Evolutionary conservation across 37 sponge, comb jelly and placozoan species (phyloP).

Genomic region (Lycopodina hypogea): DNA sequence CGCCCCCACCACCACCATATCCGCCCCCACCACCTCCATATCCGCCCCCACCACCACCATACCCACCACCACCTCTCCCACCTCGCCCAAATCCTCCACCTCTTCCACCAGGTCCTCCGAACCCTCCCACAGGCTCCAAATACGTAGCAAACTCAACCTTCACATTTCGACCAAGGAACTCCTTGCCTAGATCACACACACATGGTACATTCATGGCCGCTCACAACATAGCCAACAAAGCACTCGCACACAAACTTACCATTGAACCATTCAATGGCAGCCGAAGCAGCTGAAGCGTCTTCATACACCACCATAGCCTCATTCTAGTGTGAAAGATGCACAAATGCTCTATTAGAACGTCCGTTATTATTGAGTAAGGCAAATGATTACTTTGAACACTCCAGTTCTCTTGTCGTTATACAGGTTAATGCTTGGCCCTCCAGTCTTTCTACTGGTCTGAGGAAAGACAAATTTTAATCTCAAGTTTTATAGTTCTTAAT

Average conservation of each 20-base stretch:
- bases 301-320: slow-evolving; percentile 59
- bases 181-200: slow-evolving; percentile 19
- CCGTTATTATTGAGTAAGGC: not conserved
- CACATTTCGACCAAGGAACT: slow-evolving; percentile 37
- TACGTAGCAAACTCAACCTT: slow-evolving; percentile 53
- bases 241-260: slow-evolving; percentile 30
- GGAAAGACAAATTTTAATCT: too few species aligned
- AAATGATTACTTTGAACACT: slow-evolving; percentile 29
- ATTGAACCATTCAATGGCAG: slow-evolving; percentile 64
- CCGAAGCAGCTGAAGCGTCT: slow-evolving; percentile 39
- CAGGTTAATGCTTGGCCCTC: slow-evolving; percentile 41
- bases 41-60: slow-evolving; percentile 32
- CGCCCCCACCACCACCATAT: slow-evolving; percentile 24
- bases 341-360: not conserved
- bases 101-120: not conserved
- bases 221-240: too few species aligned
- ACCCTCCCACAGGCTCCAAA: slow-evolving; percentile 18
- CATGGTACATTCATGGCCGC: too few species aligned
- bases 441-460: slow-evolving; percentile 28
- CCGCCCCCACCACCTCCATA: slow-evolving; percentile 34
- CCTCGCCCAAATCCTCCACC: not conserved
- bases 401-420: slow-evolving; percentile 42
- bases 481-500: too few species aligned
- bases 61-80: not conserved
- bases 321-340: too few species aligned